Evolutionary conservation across 2,797 vertebrate genomes (phyloP), one percentile per base, ranked within the genome.

Genomic region (Triplophysa yarkandensis): DNA sequence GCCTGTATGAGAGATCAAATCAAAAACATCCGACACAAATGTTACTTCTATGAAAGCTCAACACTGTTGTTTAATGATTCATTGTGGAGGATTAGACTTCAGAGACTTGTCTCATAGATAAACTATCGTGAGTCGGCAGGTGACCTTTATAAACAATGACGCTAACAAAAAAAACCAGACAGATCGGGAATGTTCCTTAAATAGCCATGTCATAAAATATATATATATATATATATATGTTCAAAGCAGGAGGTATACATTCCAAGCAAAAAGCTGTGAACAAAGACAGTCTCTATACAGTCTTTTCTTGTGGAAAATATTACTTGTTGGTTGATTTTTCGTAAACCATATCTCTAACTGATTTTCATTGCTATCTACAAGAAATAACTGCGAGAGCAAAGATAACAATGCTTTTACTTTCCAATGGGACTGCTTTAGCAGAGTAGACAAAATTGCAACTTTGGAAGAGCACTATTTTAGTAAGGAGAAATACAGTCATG

Each of bases 401-500:
- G 9, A 21, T 48, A 48, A 8, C 21, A 9, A n/a, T 6, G 19
- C 19, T 2, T 48, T 48, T 48, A 10, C 21, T 21, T 50, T 50
- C 11, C 19, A 10, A 23, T 50, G 19, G 19, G 48, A 64, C 41
- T 36, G 11, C 39, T 41, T 61, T 50, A 30, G 43, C 39, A 73
- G n/a, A 14, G 17, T 63, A 60, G 58, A 27, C 19, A 36, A 25
- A 30, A 54, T 36, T 52, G 73, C 30, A 41, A n/a, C 79, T 80
- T 77, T 78, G 73, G 79, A 78, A 67, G 48, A 75, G 44, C 19
- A 79, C 39, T 66, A 60, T 88, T 86, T 83, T 83, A 83, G 68
- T 71, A 68, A 74, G 73, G 76, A 85, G 77, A 82, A 82, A 85
- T 52, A 70, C 74, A 72, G 69, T 73, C 10, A 58, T 69, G 23